phyloP scores from a whole-genome alignment of 2,113 vertebrate species.

The Scartelaos histophorus region DNA sequence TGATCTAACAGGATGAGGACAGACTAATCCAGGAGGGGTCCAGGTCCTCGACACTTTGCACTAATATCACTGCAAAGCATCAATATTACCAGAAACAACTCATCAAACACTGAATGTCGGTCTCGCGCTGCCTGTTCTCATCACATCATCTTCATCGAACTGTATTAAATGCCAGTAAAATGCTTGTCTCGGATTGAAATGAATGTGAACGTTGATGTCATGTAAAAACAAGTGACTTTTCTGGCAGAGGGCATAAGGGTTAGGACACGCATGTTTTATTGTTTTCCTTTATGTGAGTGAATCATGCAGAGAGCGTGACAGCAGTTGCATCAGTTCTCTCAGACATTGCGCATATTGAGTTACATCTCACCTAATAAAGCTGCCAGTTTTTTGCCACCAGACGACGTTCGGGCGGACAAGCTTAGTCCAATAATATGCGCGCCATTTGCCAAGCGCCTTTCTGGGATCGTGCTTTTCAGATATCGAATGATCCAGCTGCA shows the following conservation, averaged over 20 bases:
- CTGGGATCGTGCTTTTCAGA: slow-evolving; percentile 42
- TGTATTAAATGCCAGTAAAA: slow-evolving; percentile 6
- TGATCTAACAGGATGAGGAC: no score
- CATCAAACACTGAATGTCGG: neutral
- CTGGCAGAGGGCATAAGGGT: slow-evolving; percentile 13
- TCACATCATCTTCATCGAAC: neutral
- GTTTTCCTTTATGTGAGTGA: slow-evolving; percentile 33
- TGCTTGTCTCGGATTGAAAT: slow-evolving; percentile 34
- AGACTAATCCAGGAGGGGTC: no score
- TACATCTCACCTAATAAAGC: slow-evolving; percentile 59
- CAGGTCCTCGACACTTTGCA: no score
- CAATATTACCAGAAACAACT: neutral
- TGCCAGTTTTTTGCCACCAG: slow-evolving; percentile 51
- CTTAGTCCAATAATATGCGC: slow-evolving; percentile 41
- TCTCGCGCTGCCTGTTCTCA: neutral
- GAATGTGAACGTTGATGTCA: slow-evolving; percentile 16
- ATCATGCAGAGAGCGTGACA: slow-evolving; percentile 34
- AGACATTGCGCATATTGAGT: slow-evolving; percentile 43
- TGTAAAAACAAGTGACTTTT: slow-evolving; percentile 22
- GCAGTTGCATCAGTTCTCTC: slow-evolving; percentile 28
- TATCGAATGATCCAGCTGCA: slow-evolving; percentile 50
- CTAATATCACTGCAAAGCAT: no score
- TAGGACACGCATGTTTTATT: slow-evolving; percentile 2
- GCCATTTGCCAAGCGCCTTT: slow-evolving; percentile 39
- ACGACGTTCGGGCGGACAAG: slow-evolving; percentile 34